phyloP scores from a whole-genome alignment of 2,113 vertebrate genomes.

The Hypocryptadius cinnamomeus region DNA sequence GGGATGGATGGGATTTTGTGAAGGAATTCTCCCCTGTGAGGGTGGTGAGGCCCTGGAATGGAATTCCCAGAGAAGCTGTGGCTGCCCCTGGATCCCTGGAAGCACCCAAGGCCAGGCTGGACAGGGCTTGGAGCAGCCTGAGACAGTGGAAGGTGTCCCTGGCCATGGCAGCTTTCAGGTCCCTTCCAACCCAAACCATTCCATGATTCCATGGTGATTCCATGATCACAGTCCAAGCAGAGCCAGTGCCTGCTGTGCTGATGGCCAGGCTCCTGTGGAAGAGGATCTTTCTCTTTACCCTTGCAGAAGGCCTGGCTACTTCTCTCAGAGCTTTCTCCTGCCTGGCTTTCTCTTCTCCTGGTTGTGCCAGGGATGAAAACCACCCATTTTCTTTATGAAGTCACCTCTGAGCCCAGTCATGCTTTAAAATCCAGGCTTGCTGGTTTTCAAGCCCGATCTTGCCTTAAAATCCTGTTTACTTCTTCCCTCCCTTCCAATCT shows the following conservation, averaged over 20 bases:
- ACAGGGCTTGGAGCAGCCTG: fast-evolving
- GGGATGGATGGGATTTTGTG: fast-evolving
- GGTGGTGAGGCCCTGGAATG: background rate
- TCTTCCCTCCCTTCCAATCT: background rate
- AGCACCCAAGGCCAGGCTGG: background rate
- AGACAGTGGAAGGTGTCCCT: fast-evolving
- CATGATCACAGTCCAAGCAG: background rate
- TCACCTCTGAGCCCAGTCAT: background rate
- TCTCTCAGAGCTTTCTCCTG: background rate
- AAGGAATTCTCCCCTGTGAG: fast-evolving
- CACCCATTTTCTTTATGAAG: background rate
- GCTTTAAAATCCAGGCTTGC: background rate
- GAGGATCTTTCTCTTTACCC: background rate
- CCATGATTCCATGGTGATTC: background rate
- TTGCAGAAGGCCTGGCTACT: background rate
- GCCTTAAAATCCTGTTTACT: background rate
- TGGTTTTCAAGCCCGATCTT: background rate
- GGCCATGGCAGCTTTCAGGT: background rate
- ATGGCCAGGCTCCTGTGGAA: background rate
- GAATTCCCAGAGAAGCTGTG: background rate
- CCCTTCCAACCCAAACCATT: background rate
- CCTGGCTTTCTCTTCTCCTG: background rate
- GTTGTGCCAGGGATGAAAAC: background rate
- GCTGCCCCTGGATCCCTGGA: background rate
- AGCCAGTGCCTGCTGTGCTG: background rate